Conservation (phyloP, 2,888 invertebrate species). For the Ganaspis brasiliensis region DNA sequence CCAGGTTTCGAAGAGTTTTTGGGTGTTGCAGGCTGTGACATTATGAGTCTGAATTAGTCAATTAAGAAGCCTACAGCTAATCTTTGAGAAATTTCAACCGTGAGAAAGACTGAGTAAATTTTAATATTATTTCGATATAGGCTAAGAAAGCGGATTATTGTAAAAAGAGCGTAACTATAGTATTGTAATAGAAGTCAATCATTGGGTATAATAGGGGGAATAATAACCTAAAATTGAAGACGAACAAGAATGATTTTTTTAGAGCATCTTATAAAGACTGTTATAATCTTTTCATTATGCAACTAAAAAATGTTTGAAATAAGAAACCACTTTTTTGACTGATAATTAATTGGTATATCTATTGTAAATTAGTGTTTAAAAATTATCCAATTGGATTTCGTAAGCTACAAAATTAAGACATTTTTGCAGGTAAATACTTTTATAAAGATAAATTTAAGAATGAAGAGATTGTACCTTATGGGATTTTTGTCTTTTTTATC, state of each 20-base stretch:
- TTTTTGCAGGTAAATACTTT: no score
- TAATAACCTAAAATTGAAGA: constrained; percentile 10
- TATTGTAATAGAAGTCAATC: background rate
- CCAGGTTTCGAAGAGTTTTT: constrained; percentile 24
- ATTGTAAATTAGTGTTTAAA: no score
- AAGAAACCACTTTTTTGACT: no score
- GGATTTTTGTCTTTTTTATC: no score
- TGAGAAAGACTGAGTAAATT: constrained; percentile 19
- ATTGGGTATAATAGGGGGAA: constrained; percentile 2
- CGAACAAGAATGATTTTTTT: background rate
- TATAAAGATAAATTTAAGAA: no score
- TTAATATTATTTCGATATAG: background rate
- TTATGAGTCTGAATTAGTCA: constrained; percentile 10
- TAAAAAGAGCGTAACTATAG: background rate
- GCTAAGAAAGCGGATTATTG: background rate
- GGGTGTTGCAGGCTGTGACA: background rate
- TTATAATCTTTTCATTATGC: background rate
- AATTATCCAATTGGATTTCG: no score
- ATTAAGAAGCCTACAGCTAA: constrained; percentile 12
- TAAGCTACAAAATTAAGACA: no score
- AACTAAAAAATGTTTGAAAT: no score
- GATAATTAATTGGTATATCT: no score
- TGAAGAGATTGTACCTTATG: no score
- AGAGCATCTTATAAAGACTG: background rate
- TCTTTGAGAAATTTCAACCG: constrained; percentile 14